Base-by-base conservation (phyloP, 2,888 invertebrate genomes). In the Caenorhabditis uteleia region DNA sequence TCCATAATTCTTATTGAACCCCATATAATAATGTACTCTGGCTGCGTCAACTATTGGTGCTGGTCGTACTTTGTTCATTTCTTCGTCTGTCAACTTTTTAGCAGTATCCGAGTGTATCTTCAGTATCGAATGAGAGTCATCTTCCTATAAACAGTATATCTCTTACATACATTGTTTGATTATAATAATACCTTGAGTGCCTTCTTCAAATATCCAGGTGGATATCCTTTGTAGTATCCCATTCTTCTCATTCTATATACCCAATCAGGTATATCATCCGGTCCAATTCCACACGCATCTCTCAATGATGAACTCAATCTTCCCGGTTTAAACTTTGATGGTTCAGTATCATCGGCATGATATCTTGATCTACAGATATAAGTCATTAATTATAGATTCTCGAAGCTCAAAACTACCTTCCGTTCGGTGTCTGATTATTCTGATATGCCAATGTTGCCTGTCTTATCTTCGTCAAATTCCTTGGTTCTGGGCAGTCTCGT, bases 181-280 rank as follows among this genome's bases (percentile, higher is more conserved):
- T 4, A 60, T 49, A 31, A 54, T 54, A 33, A 60, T 44, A 51
- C 38, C 27, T 48, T 62, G 33, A 65, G 14, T 3, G 65, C 59
- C 73, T 92, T 91, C 79, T 91, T 90, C 56, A 95, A 85, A 93
- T 95, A 95, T 2, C 93, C 95, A 0, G 94, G 95, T 0, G 97
- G 95, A 85, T 95, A 97, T 0, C 95, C 95, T 27, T 91, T 85
- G 6, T 87, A 74, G 40, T 77, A 73, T 14, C 78, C 78, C 73
- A 73, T 68, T 31, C 54, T 47, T 57, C 95, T 87, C 95, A 97
- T 94, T 56, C 86, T 86, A 84, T 95, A 95, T 71, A 93, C 89
- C 84, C 91, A 90, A 8, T 88, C 84, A 0, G 95, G 95, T 39
- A 94, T 82, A 84, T 93, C 90, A 77, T 90, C 85, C 6, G 88